These are phyloP conservation scores for Calameuta idolon DNA, from an alignment of 2,888 invertebrate genomes.

Conservation along the genomic window DNA sequence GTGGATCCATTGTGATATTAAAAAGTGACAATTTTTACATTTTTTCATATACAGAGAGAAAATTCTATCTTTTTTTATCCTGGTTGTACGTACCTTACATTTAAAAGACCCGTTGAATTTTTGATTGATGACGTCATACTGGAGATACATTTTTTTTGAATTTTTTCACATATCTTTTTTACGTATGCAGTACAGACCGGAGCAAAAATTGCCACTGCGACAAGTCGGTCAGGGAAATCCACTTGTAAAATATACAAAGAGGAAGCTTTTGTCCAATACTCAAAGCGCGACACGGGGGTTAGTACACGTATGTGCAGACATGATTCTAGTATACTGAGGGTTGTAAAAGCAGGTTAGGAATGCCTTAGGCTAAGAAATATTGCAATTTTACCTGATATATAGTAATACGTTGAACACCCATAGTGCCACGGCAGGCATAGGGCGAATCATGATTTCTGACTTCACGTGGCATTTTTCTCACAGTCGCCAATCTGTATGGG, in stretches of 20 bases:
- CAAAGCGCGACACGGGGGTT: background rate
- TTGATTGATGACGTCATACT: too few species aligned
- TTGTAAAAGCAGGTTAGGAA: background rate
- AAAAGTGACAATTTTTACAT: background rate
- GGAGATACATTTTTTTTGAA: background rate
- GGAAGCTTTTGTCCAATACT: background rate
- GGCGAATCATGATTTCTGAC: slow-evolving; percentile 46
- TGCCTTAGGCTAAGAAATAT: background rate
- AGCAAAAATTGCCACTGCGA: background rate
- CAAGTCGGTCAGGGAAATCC: background rate
- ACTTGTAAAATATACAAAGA: background rate
- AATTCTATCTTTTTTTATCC: background rate
- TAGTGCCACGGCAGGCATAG: background rate
- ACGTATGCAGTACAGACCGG: background rate
- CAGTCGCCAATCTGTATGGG: slow-evolving; percentile 32
- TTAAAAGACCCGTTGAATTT: too few species aligned
- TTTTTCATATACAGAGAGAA: background rate
- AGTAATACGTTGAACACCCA: slow-evolving; percentile 37
- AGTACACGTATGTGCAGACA: background rate
- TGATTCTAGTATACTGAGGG: background rate
- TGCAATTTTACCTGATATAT: slow-evolving; percentile 25
- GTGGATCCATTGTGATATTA: background rate
- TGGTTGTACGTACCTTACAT: background rate
- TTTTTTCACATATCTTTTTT: background rate
- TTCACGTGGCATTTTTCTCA: slow-evolving; percentile 53